Percentiles rank a stretch among this genome's conserved stretches.
Evolutionary conservation across 2,888 invertebrate genomes (phyloP).

Genomic region (Drepanosiphum platanoidis): DNA sequence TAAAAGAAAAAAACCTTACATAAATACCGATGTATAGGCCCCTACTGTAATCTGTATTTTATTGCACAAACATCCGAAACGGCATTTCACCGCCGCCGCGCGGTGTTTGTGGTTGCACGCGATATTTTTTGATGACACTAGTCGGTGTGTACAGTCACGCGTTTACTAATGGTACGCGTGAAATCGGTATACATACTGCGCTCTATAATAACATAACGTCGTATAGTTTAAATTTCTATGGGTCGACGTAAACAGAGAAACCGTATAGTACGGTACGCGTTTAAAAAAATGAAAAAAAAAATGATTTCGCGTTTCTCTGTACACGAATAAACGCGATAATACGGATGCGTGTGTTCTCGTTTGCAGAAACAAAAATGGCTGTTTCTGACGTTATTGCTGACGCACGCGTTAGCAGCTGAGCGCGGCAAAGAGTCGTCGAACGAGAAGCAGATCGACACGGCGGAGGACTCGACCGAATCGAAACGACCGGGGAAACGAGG

Average conservation of each 20-base stretch:
- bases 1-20: not conserved
- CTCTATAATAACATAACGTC: too few species aligned
- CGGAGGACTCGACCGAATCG: slow-evolving; percentile 66
- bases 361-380: slow-evolving; percentile 60
- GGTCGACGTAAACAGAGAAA: not conserved
- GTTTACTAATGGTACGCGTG: not conserved
- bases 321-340: too few species aligned
- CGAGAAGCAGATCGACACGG: slow-evolving; percentile 67
- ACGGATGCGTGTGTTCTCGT: too few species aligned
- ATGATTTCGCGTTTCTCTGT: too few species aligned
- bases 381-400: slow-evolving; percentile 53
- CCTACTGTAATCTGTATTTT: not conserved
- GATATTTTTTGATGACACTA: not conserved
- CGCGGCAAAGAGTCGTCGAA: slow-evolving; percentile 66
- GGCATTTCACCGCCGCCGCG: not conserved
- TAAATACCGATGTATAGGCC: not conserved
- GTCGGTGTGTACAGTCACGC: not conserved
- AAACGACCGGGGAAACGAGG: slow-evolving; percentile 73
- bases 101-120: not conserved
- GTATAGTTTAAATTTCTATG: not conserved
- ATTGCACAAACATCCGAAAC: not conserved
- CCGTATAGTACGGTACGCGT: not conserved
- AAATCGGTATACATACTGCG: not conserved
- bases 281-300: too few species aligned
- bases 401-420: slow-evolving; percentile 65